Base-by-base conservation (phyloP, 2,113 vertebrate genomes). In the Muntiacus reevesi region DNA sequence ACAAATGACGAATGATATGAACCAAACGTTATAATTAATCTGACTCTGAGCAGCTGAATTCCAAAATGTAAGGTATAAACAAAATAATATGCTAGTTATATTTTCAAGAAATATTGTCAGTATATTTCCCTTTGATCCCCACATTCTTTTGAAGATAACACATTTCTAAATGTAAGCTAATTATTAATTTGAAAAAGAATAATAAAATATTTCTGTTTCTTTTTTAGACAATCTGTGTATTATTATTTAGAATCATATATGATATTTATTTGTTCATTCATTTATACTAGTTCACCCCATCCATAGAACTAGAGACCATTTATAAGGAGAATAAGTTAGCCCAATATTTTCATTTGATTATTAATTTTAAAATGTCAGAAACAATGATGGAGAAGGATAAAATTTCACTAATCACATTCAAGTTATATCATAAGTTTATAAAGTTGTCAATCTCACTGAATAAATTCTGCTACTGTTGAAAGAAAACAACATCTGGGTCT, bases 281-380 rank as follows among this genome's bases (percentile, higher is more conserved):
- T 90, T 96, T 82, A 91, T 33, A 85, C n/a, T 74, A 91, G 28
- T 17, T 28, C 28, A 83, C 28, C 78, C 47, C 45, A 81, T 50
- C 43, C 59, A 96, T 89, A 28, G 7, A 62, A 78, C 40, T 74
- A n/a, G 14, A 89, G 7, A 91, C 47, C 55, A n/a, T 13, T 67
- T 33, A 40, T 11, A 84, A 78, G 6, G 28, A 89, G 36, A 84
- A 19, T 55, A 92, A 36, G 0, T 88, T 79, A 67, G 30, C 6
- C 27, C 9, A 86, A 59, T 3, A 89, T 89, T 96, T 95, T 92
- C 54, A 64, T 76, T 94, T 86, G 25, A 84, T 62, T 84, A 59
- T 87, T 95, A 78, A 92, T 74, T 89, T 92, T 71, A 81, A 89
- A 92, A 45, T 78, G 84, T 81, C 36, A 47, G 25, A 94, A 91